Base-by-base conservation (phyloP, 2,888 invertebrate species). In the Diarsia dahlii region DNA sequence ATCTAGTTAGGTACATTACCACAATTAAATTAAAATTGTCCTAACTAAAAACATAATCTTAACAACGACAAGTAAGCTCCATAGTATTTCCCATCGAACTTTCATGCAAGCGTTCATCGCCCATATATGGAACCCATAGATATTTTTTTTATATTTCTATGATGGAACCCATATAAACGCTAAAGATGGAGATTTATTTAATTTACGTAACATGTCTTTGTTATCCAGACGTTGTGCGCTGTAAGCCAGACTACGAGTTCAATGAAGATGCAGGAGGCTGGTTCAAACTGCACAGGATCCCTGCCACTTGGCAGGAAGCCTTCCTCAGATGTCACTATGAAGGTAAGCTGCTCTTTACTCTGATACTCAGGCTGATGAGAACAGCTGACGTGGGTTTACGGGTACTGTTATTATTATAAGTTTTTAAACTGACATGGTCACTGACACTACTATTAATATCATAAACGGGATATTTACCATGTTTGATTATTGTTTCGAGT, bases 281-380 rank as follows among this genome's bases (percentile, higher is more conserved):
- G 78, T 39, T 78, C 34, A 78, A 78, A 10, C 52, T 79, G 52
- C 80, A 78, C 58, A 4, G 0, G 12, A 46, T 13, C 3, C 78
- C 78, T 4, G 58, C 58, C 8, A 58, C 71, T 8, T 78, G 78
- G 78, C 50, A 60, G 13, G 50, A 79, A 48, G 78, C 78, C 23
- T 23, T 65, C 20, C 34, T 60, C 4, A 50, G 23, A 60, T 79
- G 78, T 65, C 52, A 18, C 46, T 13, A 71, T 28, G 78, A 79
- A 65, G 78, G 78, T 78, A 62, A 60, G 15, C 10, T 48, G 18
- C n/a, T 23, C 15, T 15, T 46, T 28, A 0, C n/a, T 63, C 9
- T 48, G 48, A 39, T 64, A 18, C 10, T 48, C 12, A 23, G 13
- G 13, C 28, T 62, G 46, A n/a, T 62, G n/a, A 2, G 15, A 34